Base-by-base conservation (phyloP, 2,888 invertebrate species). In the Plebejus argus region DNA sequence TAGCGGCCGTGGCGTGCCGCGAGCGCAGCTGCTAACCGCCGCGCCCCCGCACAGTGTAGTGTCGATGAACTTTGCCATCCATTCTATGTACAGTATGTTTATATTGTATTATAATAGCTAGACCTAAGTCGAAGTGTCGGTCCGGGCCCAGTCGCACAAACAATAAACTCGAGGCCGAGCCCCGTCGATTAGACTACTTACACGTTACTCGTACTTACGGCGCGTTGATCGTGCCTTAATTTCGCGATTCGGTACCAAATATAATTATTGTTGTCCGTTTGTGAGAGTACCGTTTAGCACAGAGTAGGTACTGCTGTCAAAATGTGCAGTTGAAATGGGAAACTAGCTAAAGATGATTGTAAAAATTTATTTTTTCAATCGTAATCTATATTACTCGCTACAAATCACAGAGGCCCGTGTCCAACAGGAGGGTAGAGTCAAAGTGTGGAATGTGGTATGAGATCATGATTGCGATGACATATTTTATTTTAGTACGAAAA, bases 1-100 rank as follows among this genome's bases (percentile, higher is more conserved):
- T 99, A 18, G 99, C 99, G n/a, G 99, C 99, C 12, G 98, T 99
- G 58, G 98, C 98, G 71, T 96, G 96, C 83, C 95, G 96, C 84
- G 95, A 96, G 85, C 86, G 87, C 28, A 28, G 28, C 85, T 83
- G 74, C 81, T 82, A 76, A 86, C 87, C 84, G 66, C 56, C n/a
- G 33, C 53, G 53, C 53, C 15, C 4, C 53, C 18, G 18, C 53
- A 53, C 53, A 53, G 72, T 49, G 53, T 74, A 74, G 74, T 74
- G 74, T 74, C 23, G 20, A 28, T 12, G 53, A 53, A 74, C 74
- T 74, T 53, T 74, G 74, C 74, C 74, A 74, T 74, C 74, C 53
- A 49, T 28, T 74, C 18, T 53, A 53, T 74, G 74, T 74, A 74
- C 74, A 74, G 74, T 74, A 33, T 74, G 45, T 74, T 53, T 74